Evolutionary conservation across 2,888 invertebrate species (phyloP).

Genomic region (Drosophila greeni): DNA sequence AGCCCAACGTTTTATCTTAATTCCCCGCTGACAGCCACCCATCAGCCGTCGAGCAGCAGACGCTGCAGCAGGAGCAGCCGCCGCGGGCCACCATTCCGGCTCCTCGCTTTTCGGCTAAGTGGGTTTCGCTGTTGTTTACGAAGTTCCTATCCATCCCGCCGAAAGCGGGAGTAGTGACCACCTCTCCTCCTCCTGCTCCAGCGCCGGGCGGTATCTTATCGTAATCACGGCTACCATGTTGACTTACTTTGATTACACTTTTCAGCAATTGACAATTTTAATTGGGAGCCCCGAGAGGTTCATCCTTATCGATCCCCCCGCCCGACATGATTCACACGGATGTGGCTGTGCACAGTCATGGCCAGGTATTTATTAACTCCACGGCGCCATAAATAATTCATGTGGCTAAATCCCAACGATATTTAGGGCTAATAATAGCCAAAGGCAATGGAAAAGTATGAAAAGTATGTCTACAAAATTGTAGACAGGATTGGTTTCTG

Average conservation of each 20-base stretch:
- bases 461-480: neutral
- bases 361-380: constrained; percentile 3
- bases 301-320: constrained; percentile 33
- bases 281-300: constrained; percentile 40
- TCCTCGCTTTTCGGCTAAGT: constrained; percentile 34
- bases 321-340: constrained; percentile 25
- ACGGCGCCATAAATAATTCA: neutral
- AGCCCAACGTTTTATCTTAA: constrained; percentile 70
- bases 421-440: no score
- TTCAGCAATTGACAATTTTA: constrained; percentile 48
- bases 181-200: neutral
- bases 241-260: constrained; percentile 41
- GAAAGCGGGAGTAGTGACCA: constrained; percentile 5
- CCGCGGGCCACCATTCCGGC: constrained; percentile 9
- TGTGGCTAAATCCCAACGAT: no score
- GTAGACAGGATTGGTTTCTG: no score
- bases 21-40: constrained; percentile 73
- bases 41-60: constrained; percentile 60
- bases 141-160: constrained; percentile 25
- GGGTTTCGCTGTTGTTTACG: constrained; percentile 39
- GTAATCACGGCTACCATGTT: constrained; percentile 40
- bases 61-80: constrained; percentile 35
- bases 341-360: constrained; percentile 14
- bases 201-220: constrained; percentile 35
- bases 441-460: neutral